Conservation (phyloP, 1,140 invertebrate species). For the Pemphigus obesinymphae region DNA sequence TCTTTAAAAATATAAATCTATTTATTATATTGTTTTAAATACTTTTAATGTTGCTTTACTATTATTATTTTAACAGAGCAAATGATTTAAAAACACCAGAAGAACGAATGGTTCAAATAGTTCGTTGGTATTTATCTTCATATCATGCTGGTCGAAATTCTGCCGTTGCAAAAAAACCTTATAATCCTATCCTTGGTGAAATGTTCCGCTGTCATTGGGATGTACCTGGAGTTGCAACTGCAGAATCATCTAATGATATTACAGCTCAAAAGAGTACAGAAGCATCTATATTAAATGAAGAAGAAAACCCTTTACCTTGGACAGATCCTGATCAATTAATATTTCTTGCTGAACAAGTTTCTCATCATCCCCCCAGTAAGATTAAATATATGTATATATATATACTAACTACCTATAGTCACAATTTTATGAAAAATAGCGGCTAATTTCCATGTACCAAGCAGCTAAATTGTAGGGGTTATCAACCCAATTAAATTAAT, state of each 20-base stretch:
- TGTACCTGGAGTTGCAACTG: slow-evolving; percentile 51
- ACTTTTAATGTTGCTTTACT: neutral
- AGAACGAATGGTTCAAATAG: slow-evolving; percentile 88
- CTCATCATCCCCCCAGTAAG: slow-evolving; percentile 95
- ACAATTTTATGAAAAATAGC: no score
- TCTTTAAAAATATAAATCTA: slow-evolving; percentile 21
- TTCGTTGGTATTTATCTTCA: slow-evolving; percentile 92
- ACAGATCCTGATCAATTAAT: slow-evolving; percentile 71
- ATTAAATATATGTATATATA: slow-evolving; percentile 38
- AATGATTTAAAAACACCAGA: slow-evolving; percentile 73
- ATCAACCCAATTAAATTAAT: no score
- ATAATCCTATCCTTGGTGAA: slow-evolving; percentile 95
- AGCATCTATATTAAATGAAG: slow-evolving; percentile 50
- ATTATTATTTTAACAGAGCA: slow-evolving; percentile 60
- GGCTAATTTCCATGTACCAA: no score
- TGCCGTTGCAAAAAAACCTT: slow-evolving; percentile 93
- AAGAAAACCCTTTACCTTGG: slow-evolving; percentile 78
- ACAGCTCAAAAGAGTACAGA: neutral
- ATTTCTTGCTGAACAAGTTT: slow-evolving; percentile 97
- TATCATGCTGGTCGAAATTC: slow-evolving; percentile 95
- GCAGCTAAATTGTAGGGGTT: no score
- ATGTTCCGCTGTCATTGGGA: slow-evolving; percentile 88
- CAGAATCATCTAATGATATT: neutral
- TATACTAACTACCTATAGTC: neutral
- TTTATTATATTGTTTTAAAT: neutral